Base-by-base conservation (phyloP, 2,797 vertebrate species). In the Gadopsis bispinosus region DNA sequence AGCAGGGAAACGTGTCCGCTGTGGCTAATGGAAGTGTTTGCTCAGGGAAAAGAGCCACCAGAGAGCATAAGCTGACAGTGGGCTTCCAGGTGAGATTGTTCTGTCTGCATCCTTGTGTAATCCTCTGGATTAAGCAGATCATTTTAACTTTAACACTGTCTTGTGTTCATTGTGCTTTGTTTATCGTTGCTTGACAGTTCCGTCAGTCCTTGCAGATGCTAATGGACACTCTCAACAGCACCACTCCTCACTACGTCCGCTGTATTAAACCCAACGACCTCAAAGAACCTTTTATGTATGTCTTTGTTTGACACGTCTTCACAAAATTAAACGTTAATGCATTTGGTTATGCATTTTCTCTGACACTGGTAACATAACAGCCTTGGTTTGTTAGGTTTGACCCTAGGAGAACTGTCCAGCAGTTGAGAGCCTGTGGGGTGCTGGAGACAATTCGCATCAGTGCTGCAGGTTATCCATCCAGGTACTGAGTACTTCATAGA, bases 381-480 rank as follows among this genome's bases (percentile, higher is more conserved):
- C 22, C 1, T 79, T 17, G 58, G 2, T 43, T 62, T 75, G 29
- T 77, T 70, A 96, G 96, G 83, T 96, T 96, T 87, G 96, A 96
- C 83, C 95, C 96, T 1, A 93, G 92, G 80, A 81, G 95, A 83
- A 95, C 90, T 0, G 94, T 97, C 45, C 95, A 97, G 86, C 96
- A 97, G 89, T 80, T 97, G 63, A 87, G 95, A 86, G 96, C 95
- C 39, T 96, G 95, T 0, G 93, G 95, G 0, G 92, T 97, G 43
- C 84, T 97, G 89, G 96, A 96, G 88, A 96, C 96, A 1, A 95
- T 96, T 48, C 93, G 95, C 26, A 96, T 96, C 88, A 96, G 96
- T 9, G 91, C 96, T 31, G 92, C 93, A 4, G 96, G 95, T 60
- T 96, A 91, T 76, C 95, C 96, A 14, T 96, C 95, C 91, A 96